Percentiles rank a stretch among this genome's conserved stretches.
phyloP scores from a whole-genome alignment of 2,888 invertebrate species.

The Meiosimyza decipiens region DNA sequence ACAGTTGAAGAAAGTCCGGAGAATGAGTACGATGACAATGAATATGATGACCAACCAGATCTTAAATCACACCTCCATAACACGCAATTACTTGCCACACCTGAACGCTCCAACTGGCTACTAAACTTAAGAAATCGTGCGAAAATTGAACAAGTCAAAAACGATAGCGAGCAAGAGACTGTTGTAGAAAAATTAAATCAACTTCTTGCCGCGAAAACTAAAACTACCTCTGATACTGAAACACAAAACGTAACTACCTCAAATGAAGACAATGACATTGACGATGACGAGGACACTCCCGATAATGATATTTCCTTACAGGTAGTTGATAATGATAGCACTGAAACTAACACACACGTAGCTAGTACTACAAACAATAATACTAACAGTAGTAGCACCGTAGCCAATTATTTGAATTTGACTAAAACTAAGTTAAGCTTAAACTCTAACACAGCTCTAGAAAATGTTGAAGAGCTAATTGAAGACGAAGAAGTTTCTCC shows the following conservation, averaged over 20 bases:
- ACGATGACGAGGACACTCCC: constrained; percentile 17
- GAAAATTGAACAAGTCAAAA: constrained; percentile 37
- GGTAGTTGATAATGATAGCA: constrained; percentile 37
- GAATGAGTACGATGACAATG: constrained; percentile 13
- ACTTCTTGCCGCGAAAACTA: constrained; percentile 42
- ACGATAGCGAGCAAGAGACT: too few relatives aligned
- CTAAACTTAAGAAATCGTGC: constrained; percentile 41
- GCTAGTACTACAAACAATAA: constrained; percentile 44
- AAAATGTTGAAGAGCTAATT: constrained; percentile 36
- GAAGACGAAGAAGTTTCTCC: constrained; percentile 40
- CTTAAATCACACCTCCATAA: constrained; percentile 35
- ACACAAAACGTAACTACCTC: constrained; percentile 33
- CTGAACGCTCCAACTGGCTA: constrained; percentile 34
- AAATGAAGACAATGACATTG: constrained; percentile 34
- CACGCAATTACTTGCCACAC: constrained; percentile 34
- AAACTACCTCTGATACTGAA: constrained; percentile 9
- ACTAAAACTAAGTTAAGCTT: constrained; percentile 52
- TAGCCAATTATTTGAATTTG: constrained; percentile 57
- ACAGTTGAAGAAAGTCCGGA: not conserved
- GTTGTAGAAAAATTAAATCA: too few relatives aligned
- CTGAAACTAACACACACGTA: constrained; percentile 45
- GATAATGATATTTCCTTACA: constrained; percentile 29
- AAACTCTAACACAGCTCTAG: constrained; percentile 45
- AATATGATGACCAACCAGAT: constrained; percentile 34
- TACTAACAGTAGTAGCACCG: constrained; percentile 58